Evolutionary conservation across 2,113 vertebrate species (phyloP).

Genomic region (Labeo catla): DNA sequence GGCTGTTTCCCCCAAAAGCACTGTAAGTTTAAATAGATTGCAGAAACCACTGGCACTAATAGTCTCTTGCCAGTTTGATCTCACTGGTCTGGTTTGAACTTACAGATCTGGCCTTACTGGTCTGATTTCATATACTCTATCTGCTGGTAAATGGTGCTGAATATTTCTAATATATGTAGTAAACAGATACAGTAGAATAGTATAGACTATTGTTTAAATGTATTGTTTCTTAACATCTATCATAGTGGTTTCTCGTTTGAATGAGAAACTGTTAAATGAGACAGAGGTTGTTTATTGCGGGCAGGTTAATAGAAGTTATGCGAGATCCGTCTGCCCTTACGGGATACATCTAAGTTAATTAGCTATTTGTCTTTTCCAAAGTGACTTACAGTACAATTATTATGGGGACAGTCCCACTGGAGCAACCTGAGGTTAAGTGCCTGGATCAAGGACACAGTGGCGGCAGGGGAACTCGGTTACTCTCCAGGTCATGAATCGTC

Average conservation of each 20-base stretch:
- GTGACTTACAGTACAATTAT: conserved; percentile 36
- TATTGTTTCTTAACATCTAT: neutral
- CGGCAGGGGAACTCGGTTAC: neutral
- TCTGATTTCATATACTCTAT: neutral
- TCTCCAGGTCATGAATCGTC: neutral
- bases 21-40: neutral
- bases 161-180: neutral
- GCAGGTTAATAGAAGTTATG: neutral
- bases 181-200: neutral
- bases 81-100: neutral
- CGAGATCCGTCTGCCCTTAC: neutral
- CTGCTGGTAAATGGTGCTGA: neutral
- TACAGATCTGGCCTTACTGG: neutral
- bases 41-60: neutral
- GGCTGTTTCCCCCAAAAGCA: too few relatives aligned
- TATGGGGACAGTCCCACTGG: conserved; percentile 16
- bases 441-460: conserved; percentile 31
- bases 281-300: neutral
- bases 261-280: neutral
- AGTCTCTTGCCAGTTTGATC: neutral
- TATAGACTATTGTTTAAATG: neutral
- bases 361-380: conserved; percentile 44
- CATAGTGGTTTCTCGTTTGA: neutral
- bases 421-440: conserved; percentile 27
- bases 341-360: conserved; percentile 26